Evolutionary conservation across 2,797 vertebrate species (phyloP), one percentile per base, ranked within the genome.

Genomic region (Enteromius afrohamiltoni): DNA sequence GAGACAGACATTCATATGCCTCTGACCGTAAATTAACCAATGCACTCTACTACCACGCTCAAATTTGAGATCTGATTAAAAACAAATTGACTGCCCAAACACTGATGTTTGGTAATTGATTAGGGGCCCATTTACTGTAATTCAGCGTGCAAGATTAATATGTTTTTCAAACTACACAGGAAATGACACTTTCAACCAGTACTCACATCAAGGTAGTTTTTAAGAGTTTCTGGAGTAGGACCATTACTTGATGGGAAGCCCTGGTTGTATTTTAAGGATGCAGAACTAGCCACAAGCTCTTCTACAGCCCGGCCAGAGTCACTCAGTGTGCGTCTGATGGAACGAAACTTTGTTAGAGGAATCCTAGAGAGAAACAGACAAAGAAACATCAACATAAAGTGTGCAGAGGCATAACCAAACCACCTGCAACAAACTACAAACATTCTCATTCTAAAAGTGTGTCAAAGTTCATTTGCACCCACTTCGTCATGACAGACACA

Each of bases 161-260:
- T 83, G 77, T 17, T 80, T 0, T 51, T 76, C 26, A 26, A 64
- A 76, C 40, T n/a, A 34, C 47, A 64, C 62, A 0, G 80, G 40
- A 77, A 42, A 31, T 10, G 0, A 65, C 8, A n/a, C 6, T 11
- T 51, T 31, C 42, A 67, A 34, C 26, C 45, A 37, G 3, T 3
- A 94, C 96, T 97, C 90, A 99, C 98, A 73, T 99, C 98, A 86
- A 99, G 93, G 92, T 96, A 99, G 93, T 99, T 99, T 90, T 95
- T 99, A 83, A 99, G 93, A 1, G 92, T 90, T 89, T 99, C 98
- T 0, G 98, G 97, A 23, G 95, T 93, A 26, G 98, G 97, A 0
- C n/a, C 91, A 0, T 84, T 89, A 19, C 87, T 86, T 2, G 90
- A 19, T 0, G 93, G 91, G 23, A 93, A 93, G 77, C 94, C 96